phyloP scores from a whole-genome alignment of 2,888 invertebrate species.

The Rhingia campestris region DNA sequence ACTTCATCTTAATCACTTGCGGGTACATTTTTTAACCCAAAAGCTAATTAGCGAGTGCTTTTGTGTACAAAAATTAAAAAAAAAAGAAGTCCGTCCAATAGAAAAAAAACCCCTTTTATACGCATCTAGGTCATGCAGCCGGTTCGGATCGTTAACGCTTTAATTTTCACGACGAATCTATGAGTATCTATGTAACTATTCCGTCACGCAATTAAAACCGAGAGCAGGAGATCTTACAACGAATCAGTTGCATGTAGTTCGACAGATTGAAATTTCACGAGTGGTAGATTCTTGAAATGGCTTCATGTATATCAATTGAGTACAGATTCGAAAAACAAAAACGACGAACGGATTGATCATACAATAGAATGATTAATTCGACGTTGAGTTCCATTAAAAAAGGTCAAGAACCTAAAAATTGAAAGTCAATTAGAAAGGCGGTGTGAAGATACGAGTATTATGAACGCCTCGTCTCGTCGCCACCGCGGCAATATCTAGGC shows the following conservation, averaged over 20 bases:
- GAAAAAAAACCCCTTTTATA: background rate
- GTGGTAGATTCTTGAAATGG: background rate
- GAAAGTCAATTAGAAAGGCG: conserved; percentile 66
- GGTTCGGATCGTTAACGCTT: conserved; percentile 21
- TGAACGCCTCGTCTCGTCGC: conserved; percentile 9
- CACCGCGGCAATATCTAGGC: background rate
- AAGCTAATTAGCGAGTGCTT: conserved; percentile 7
- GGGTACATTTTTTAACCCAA: background rate
- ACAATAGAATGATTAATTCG: conserved; percentile 20
- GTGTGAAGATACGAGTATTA: conserved; percentile 20
- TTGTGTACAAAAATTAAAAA: background rate
- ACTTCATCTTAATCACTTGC: too few relatives aligned
- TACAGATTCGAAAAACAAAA: background rate
- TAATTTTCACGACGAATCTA: conserved; percentile 1
- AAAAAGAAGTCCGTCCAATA: background rate
- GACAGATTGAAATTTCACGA: background rate
- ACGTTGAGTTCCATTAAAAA: conserved; percentile 44
- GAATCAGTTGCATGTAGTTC: conserved; percentile 8
- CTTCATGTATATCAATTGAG: background rate
- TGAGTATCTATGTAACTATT: background rate
- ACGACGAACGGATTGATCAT: conserved; percentile 8
- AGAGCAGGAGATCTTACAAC: background rate
- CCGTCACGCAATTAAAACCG: conserved; percentile 8
- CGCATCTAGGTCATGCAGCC: conserved; percentile 5
- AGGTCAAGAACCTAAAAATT: conserved; percentile 70